Base-by-base conservation (phyloP, 2,888 invertebrate species). In the Amphipoea oculea region DNA sequence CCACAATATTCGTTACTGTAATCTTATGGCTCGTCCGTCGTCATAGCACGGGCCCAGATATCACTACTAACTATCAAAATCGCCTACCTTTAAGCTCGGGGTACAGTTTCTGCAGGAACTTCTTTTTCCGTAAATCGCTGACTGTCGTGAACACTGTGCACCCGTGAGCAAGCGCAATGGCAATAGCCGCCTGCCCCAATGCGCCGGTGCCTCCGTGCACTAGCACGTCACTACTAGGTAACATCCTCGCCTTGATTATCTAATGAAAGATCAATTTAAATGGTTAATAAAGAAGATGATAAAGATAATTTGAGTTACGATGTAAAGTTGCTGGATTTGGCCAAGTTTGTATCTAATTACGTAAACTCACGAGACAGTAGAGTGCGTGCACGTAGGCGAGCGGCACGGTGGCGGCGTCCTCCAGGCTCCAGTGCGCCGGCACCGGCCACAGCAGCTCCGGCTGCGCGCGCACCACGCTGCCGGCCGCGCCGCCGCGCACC, bases 401-500 rank as follows among this genome's bases (percentile, higher is more conserved):
- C 0, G 98, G 98, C 0, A 98, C 97, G 0, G 98, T 98, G 17
- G 98, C 98, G 5, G 98, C 98, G 82, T 98, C 98, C 89, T 98
- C 97, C 48, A 98, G 91, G 3, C 96, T 97, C 98, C 98, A 98
- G 54, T 96, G 92, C 1, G 97, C 95, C 0, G 98, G 98, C 14
- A 98, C 96, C 11, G 97, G 96, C 98, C 98, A 98, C 54, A 95
- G 86, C 78, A 97, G 92, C 66, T 96, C 92, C 0, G 94, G 92
- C 82, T 97, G 96, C 7, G 97, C 97, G 67, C 94, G 94, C 11
- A 98, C 48, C 48, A 68, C 29, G 29, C 12, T 68, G 48, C 4
- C 96, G 57, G 97, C 92, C 17, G 98, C 97, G 54, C 97, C 95
- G n/a, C 88, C 82, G 0, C 90, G 88, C 0, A 97, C 95, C 76